Evolutionary conservation across 1,140 invertebrate species (phyloP).

Genomic region (Oryzaephilus surinamensis): DNA sequence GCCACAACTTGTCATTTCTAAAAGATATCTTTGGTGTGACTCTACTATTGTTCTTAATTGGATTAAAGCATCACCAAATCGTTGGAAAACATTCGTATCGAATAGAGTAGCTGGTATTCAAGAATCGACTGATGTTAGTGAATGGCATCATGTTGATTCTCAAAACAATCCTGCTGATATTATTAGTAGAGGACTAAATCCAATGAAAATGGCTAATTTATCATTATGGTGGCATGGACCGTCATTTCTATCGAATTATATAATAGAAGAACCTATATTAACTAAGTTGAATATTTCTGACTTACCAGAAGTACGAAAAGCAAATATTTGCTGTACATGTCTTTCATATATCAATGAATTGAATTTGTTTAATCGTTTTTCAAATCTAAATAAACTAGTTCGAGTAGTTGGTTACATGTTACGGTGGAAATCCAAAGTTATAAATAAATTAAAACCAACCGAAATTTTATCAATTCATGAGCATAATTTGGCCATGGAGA

Average conservation of each 20-base stretch:
- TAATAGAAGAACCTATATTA: background rate
- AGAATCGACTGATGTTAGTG: background rate
- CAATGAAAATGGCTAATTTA: background rate
- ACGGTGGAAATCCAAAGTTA: too few relatives aligned
- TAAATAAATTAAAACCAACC: too few relatives aligned
- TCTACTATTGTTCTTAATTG: slow-evolving; percentile 8
- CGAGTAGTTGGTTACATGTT: background rate
- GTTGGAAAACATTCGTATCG: slow-evolving; percentile 22
- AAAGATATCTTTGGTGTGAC: background rate
- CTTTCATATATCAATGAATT: too few relatives aligned
- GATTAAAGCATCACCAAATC: slow-evolving; percentile 17
- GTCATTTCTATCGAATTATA: background rate
- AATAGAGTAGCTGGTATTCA: slow-evolving; percentile 12
- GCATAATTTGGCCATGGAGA: too few relatives aligned
- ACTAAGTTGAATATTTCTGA: too few relatives aligned
- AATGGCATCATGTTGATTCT: slow-evolving; percentile 9
- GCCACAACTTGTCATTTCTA: background rate
- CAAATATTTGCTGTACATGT: too few relatives aligned
- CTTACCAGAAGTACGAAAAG: too few relatives aligned
- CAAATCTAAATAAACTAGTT: background rate
- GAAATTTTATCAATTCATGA: too few relatives aligned
- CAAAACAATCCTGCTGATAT: slow-evolving; percentile 12
- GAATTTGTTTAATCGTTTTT: background rate
- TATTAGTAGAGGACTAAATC: background rate
- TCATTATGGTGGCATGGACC: slow-evolving; percentile 3